These are phyloP conservation scores for Ditula angustiorana DNA, from an alignment of 2,888 invertebrate species.

Conservation along the genomic window DNA sequence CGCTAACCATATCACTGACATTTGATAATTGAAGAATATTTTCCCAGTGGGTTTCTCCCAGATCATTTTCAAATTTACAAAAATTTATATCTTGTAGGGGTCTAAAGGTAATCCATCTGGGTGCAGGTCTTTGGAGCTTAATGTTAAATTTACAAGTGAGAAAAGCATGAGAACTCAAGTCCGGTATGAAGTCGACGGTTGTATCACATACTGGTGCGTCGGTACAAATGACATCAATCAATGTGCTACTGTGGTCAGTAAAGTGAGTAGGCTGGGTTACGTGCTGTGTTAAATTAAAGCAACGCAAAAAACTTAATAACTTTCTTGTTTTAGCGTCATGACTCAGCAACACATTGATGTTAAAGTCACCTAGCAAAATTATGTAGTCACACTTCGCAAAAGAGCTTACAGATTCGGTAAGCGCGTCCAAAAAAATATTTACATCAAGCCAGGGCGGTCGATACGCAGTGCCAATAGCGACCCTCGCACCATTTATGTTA, in stretches of 20 bases:
- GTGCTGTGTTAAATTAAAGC: not conserved
- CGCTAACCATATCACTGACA: not conserved
- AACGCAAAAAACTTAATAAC: not conserved
- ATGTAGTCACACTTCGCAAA: conserved; percentile 1
- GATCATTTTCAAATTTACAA: not conserved
- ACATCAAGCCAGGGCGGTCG: no score
- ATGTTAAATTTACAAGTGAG: not conserved
- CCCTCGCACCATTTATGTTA: not conserved
- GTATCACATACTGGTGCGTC: not conserved
- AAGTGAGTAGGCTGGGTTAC: not conserved
- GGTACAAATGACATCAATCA: not conserved
- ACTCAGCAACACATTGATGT: not conserved
- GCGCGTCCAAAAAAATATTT: conserved; percentile 20
- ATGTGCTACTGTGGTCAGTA: not conserved
- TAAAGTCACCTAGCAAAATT: conserved; percentile 6
- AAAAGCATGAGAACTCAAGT: not conserved
- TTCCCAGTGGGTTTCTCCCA: not conserved
- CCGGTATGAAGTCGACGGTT: not conserved
- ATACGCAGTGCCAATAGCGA: conserved; percentile 14
- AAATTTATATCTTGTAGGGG: not conserved
- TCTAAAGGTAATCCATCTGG: not conserved
- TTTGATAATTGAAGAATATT: not conserved
- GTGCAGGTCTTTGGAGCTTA: not conserved
- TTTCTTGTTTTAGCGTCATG: not conserved
- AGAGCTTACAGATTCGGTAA: conserved; percentile 12